These are phyloP conservation scores for Pocillopora meandrina DNA, from an alignment of 92 coral and sea anemone species.

Conservation along the genomic window DNA sequence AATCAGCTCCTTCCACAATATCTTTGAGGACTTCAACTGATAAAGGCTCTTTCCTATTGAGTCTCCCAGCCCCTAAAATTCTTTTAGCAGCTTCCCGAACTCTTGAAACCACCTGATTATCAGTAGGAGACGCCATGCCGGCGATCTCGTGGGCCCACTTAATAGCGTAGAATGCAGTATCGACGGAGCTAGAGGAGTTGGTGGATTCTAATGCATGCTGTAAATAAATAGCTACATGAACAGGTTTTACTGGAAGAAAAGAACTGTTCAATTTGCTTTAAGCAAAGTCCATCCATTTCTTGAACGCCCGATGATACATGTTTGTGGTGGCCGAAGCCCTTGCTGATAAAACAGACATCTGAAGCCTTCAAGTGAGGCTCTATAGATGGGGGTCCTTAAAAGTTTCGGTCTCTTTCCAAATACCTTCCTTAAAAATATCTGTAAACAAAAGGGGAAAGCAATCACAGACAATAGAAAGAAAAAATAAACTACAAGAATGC, in stretches of 20 bases:
- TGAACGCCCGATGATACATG: constrained; percentile 29
- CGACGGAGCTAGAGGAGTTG: constrained; percentile 39
- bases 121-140: constrained; percentile 24
- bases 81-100: constrained; percentile 29
- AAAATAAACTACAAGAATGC: not conserved
- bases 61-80: constrained; percentile 17
- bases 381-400: not conserved
- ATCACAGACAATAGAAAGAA: not conserved
- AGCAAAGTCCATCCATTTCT: constrained; percentile 49
- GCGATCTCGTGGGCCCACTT: constrained; percentile 52
- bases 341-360: constrained; percentile 24
- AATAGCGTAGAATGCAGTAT: constrained; percentile 41
- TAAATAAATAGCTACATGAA: constrained; percentile 47
- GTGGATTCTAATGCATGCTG: constrained; percentile 40
- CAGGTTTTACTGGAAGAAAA: constrained; percentile 29
- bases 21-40: constrained; percentile 38
- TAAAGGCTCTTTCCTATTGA: constrained; percentile 51
- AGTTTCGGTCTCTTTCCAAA: constrained; percentile 3
- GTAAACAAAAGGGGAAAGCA: not conserved
- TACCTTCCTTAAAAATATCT: constrained; percentile 16
- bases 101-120: constrained; percentile 12
- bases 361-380: not conserved
- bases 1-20: constrained; percentile 32
- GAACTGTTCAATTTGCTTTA: not conserved
- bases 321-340: constrained; percentile 46